A percentile compares a stretch with the other conserved stretches of the same genome.
phyloP scores from a whole-genome alignment of 2,888 invertebrate genomes.

The Zygogramma bicolorata region DNA sequence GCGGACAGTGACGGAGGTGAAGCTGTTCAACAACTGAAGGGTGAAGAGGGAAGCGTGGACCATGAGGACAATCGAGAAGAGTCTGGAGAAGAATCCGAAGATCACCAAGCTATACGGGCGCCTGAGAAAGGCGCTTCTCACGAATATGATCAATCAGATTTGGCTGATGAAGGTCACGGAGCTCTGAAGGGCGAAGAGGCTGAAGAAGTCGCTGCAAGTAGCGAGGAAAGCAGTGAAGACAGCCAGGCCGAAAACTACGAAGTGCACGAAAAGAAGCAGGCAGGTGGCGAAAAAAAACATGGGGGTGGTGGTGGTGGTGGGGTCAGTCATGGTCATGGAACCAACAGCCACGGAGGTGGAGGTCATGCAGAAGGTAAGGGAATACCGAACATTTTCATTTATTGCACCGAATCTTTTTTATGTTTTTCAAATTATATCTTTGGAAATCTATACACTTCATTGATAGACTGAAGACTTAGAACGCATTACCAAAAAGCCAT shows the following conservation, averaged over 20 bases:
- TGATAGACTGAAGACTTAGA: no score
- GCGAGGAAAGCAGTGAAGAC: constrained; percentile 23
- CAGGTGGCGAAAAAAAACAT: constrained; percentile 14
- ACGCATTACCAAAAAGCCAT: no score
- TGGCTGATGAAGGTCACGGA: constrained; percentile 10
- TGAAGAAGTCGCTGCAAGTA: background rate
- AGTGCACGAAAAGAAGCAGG: constrained; percentile 24
- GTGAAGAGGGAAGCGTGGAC: constrained; percentile 26
- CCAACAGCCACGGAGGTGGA: constrained; percentile 31
- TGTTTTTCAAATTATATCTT: no score
- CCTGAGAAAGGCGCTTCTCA: background rate
- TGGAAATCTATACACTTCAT: no score
- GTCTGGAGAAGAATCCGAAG: constrained; percentile 23
- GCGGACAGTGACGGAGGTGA: constrained; percentile 25
- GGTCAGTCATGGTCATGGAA: constrained; percentile 33
- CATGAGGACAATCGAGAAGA: constrained; percentile 7
- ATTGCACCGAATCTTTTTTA: no score
- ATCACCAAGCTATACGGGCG: constrained; percentile 13
- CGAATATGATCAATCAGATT: constrained; percentile 12
- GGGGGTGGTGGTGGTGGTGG: constrained; percentile 25
- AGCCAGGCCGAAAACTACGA: constrained; percentile 12
- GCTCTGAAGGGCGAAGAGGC: background rate
- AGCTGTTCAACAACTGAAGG: constrained; percentile 26
- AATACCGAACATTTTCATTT: no score
- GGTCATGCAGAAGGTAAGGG: constrained; percentile 31